A percentile compares a stretch with the other conserved stretches of the same genome.
These are phyloP conservation scores for Oscheius sp. DNA, from an alignment of 2,888 invertebrate species.

Conservation along the genomic window DNA sequence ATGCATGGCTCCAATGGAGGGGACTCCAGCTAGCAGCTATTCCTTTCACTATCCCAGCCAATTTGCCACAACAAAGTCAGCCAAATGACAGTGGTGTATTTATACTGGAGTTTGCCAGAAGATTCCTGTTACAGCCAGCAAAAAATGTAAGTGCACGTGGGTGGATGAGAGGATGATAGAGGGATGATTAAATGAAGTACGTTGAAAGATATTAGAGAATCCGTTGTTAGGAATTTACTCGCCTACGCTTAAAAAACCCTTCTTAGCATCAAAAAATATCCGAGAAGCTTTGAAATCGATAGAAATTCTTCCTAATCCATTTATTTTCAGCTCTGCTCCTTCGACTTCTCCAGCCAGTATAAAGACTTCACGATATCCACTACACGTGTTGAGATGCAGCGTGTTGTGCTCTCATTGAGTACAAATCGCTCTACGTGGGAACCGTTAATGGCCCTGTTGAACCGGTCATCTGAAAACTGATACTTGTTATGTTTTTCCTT, in stretches of 20 bases:
- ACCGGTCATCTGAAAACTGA: slow-evolving; percentile 11
- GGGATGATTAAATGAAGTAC: too few species aligned
- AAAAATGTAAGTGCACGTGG: slow-evolving; percentile 51
- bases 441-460: slow-evolving; percentile 32
- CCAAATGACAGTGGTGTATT: slow-evolving; percentile 62
- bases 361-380: slow-evolving; percentile 51
- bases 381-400: slow-evolving; percentile 55
- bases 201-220: too few species aligned
- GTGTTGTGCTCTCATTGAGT: slow-evolving; percentile 57
- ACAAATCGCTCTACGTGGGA: slow-evolving; percentile 41
- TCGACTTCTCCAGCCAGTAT: slow-evolving; percentile 57
- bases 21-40: slow-evolving; percentile 31
- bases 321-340: slow-evolving; percentile 49
- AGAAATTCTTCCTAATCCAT: too few species aligned
- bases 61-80: slow-evolving; percentile 53
- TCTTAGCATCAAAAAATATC: too few species aligned
- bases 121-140: slow-evolving; percentile 60
- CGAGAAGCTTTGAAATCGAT: too few species aligned
- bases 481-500: neutral
- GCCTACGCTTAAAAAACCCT: too few species aligned
- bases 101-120: slow-evolving; percentile 59
- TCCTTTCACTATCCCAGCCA: slow-evolving; percentile 34
- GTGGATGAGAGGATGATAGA: too few species aligned
- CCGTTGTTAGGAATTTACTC: too few species aligned
- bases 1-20: slow-evolving; percentile 41